These are phyloP conservation scores for Anguilla obscura DNA, from an alignment of 2,797 vertebrate genomes.

Conservation along the genomic window DNA sequence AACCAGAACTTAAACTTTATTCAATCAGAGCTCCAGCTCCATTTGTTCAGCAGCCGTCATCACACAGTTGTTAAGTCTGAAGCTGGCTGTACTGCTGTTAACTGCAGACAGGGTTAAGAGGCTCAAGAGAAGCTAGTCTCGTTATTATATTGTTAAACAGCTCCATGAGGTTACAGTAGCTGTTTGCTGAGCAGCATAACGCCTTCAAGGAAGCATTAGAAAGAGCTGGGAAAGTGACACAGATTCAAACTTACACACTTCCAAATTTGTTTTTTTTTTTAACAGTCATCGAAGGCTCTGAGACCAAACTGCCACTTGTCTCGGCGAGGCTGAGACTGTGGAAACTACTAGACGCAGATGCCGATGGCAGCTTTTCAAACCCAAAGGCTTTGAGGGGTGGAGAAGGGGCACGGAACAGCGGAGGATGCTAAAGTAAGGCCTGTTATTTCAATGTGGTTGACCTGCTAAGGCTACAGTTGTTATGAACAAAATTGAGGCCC, in stretches of 20 bases:
- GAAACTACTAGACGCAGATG: neutral
- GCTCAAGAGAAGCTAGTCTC: neutral
- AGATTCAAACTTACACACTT: neutral
- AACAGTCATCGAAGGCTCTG: conserved; percentile 18
- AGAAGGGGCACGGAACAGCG: neutral
- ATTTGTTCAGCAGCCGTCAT: neutral
- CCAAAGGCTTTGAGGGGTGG: neutral
- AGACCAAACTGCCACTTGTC: conserved; percentile 27
- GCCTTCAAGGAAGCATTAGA: neutral
- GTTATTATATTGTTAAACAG: neutral
- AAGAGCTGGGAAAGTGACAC: neutral
- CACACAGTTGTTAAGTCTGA: conserved; percentile 20
- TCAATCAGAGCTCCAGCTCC: neutral
- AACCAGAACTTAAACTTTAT: neutral
- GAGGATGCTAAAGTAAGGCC: conserved; percentile 10
- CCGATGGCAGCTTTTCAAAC: neutral
- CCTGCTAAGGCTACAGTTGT: neutral
- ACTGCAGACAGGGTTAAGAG: neutral
- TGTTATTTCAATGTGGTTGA: conserved; percentile 19
- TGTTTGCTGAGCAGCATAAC: neutral
- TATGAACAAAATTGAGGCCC: neutral
- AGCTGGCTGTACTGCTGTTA: conserved; percentile 16
- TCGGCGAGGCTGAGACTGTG: neutral
- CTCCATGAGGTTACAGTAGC: neutral
- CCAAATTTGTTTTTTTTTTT: neutral